Percentiles rank a stretch among this genome's conserved stretches.
Conservation (phyloP, 2,797 vertebrate species). For the Acipenser transmontanus region DNA sequence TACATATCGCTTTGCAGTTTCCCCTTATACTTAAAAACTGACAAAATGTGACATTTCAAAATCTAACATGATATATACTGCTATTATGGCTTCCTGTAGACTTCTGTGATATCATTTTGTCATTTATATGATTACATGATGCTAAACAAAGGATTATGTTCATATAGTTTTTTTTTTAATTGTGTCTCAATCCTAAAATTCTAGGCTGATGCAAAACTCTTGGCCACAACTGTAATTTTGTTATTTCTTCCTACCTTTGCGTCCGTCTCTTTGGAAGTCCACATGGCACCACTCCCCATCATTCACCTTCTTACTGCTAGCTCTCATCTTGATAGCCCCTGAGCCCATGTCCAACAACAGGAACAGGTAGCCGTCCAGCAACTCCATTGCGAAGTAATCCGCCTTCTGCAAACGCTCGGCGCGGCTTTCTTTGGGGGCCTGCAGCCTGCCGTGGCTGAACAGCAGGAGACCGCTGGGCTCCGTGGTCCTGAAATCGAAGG, state of each 20-base stretch:
- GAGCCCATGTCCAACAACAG: constrained; percentile 90
- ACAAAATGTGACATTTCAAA: too few species aligned
- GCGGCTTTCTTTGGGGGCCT: constrained; percentile 52
- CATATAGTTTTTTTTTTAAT: too few species aligned
- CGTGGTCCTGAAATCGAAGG: constrained; percentile 87
- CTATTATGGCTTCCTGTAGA: too few species aligned
- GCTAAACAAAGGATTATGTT: too few species aligned
- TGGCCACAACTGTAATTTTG: too few species aligned
- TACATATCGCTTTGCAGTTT: too few species aligned
- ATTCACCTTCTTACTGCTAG: constrained; percentile 76
- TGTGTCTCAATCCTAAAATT: too few species aligned
- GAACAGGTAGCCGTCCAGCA: constrained; percentile 82
- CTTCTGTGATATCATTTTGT: too few species aligned
- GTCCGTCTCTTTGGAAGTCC: constrained; percentile 85
- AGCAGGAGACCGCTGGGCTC: constrained; percentile 82
- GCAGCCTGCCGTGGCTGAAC: constrained; percentile 75
- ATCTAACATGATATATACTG: too few species aligned
- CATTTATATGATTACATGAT: too few species aligned
- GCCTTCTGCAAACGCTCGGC: constrained; percentile 59
- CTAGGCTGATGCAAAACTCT: too few species aligned
- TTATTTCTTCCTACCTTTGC: constrained; percentile 60
- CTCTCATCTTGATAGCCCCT: constrained; percentile 79
- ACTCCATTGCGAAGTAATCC: constrained; percentile 82
- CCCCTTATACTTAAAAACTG: too few species aligned
- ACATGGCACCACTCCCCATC: constrained; percentile 91